phyloP scores from a whole-genome alignment of 92 coral and sea anemone genomes.

The Scolanthus callimorphus region DNA sequence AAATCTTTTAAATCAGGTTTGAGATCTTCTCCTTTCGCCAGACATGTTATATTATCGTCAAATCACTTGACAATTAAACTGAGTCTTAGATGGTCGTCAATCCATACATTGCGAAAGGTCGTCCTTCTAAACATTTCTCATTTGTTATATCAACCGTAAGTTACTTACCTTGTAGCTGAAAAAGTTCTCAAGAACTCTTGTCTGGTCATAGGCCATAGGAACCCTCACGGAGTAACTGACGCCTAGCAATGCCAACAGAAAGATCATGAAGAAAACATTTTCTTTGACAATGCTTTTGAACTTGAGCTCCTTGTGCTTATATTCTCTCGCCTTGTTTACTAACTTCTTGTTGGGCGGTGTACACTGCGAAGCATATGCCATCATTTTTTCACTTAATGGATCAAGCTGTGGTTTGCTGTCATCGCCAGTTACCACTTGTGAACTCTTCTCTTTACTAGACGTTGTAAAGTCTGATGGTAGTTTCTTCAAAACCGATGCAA shows the following conservation, averaged over 20 bases:
- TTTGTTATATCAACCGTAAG: not conserved
- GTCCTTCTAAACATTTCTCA: too few species aligned
- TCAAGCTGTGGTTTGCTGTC: not conserved
- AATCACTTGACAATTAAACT: too few species aligned
- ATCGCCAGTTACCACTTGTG: not conserved
- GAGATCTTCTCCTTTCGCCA: too few species aligned
- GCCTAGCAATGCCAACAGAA: constrained; percentile 4
- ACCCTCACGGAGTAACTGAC: constrained; percentile 8
- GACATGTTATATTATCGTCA: too few species aligned
- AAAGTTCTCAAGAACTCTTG: not conserved
- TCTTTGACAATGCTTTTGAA: constrained; percentile 5
- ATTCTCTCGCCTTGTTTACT: constrained; percentile 2
- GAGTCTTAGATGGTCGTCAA: too few species aligned
- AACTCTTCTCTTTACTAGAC: not conserved
- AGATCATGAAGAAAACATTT: constrained; percentile 4
- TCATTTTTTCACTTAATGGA: not conserved
- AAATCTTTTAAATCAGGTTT: too few species aligned
- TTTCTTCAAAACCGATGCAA: constrained; percentile 4
- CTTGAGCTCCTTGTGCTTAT: constrained; percentile 3
- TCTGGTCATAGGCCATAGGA: not conserved
- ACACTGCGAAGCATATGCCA: not conserved
- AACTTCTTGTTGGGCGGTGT: constrained; percentile 2
- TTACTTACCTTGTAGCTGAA: constrained; percentile 6
- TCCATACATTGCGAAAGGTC: too few species aligned
- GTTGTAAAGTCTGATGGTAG: constrained; percentile 5